A percentile compares a stretch with the other conserved stretches of the same genome.
Conservation (phyloP, 2,888 invertebrate genomes). For the Eutolmus rufibarbis region DNA sequence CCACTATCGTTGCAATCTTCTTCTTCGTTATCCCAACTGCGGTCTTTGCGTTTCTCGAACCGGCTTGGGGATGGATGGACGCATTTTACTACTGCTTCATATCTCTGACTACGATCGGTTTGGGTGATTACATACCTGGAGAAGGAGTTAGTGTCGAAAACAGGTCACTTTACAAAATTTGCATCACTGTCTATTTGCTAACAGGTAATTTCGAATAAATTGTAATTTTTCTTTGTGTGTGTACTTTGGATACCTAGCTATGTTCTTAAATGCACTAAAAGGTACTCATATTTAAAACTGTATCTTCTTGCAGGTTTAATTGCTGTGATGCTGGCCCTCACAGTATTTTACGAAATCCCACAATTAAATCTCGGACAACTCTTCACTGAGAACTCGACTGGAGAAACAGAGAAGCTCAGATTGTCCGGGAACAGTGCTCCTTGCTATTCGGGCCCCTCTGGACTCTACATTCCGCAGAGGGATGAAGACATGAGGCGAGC, state of each 20-base stretch:
- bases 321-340: conserved; percentile 83
- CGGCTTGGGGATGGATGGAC: conserved; percentile 84
- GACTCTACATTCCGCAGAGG: conserved; percentile 61
- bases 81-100: conserved; percentile 92
- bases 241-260: too few species aligned
- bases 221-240: too few species aligned
- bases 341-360: conserved; percentile 88
- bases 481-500: conserved; percentile 68
- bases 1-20: conserved; percentile 65
- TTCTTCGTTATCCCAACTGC: conserved; percentile 80
- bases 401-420: conserved; percentile 73
- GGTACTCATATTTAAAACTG: too few species aligned
- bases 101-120: conserved; percentile 86
- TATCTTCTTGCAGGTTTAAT: conserved; percentile 71
- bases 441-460: conserved; percentile 61
- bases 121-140: conserved; percentile 86
- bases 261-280: too few species aligned
- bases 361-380: conserved; percentile 83
- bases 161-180: conserved; percentile 82
- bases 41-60: conserved; percentile 77
- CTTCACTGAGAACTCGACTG: conserved; percentile 71
- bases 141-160: conserved; percentile 78
- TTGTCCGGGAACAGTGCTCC: conserved; percentile 65
- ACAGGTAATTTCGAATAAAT: neutral
- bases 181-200: conserved; percentile 73